Base-by-base conservation (phyloP, 2,888 invertebrate genomes). In the Scotopteryx bipunctaria region DNA sequence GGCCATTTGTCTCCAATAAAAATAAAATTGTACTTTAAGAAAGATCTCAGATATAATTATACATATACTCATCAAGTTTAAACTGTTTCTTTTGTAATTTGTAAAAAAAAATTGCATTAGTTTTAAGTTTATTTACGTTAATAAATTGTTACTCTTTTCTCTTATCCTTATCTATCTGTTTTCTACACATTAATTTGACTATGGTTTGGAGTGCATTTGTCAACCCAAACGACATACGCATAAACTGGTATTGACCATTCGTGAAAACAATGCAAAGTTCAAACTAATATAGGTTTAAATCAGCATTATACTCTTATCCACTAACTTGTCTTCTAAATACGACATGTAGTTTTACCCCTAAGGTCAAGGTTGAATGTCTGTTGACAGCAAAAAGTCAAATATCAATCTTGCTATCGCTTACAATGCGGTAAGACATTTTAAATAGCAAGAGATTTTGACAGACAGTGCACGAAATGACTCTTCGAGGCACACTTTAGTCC, bases 401-500 rank as follows among this genome's bases (percentile, higher is more conserved):
- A 45, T 67, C 64, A 35, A 46, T 41, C 68, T 64, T 45, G 66
- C 68, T 76, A 65, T 51, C 29, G 37, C 66, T 73, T 76, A 68
- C 65, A 38, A 23, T 45, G 51, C 2, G 61, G 55, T 53, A 66
- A 67, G 67, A 62, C 55, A 59, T 44, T 58, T 40, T 46, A 17
- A 63, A 75, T 66, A 76, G 70, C 54, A 65, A 56, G 71, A 63
- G 66, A 69, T 69, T 69, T 68, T 61, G 67, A 68, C 52, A 16
- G 8, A 29, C 8, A 11, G 19, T 16, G 32, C 16, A 16, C 13
- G n/a, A 21, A 21, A 2, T 5, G 1, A n/a, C n/a, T n/a, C n/a
- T n/a, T n/a, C n/a, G n/a, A n/a, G n/a, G n/a, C n/a, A n/a, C n/a
- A n/a, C n/a, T n/a, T n/a, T n/a, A n/a, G n/a, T n/a, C n/a, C n/a